A percentile compares a stretch with the other conserved stretches of the same genome.
These are phyloP conservation scores for Melanaphis sacchari DNA, from an alignment of 1,140 invertebrate species.

Conservation along the genomic window DNA sequence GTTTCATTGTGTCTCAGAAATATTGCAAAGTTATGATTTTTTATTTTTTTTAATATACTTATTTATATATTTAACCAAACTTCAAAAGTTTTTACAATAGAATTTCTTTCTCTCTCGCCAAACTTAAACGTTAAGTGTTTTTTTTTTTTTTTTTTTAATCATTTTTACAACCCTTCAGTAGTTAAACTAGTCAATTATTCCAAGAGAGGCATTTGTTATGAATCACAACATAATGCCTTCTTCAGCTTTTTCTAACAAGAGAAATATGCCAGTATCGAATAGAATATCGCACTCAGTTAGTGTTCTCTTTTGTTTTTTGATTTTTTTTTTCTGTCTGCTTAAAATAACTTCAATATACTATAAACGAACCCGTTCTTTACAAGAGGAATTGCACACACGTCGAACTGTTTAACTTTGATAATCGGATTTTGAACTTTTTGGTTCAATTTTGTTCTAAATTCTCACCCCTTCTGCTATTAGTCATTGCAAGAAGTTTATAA, in stretches of 20 bases:
- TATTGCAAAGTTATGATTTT: background rate
- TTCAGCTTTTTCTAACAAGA: background rate
- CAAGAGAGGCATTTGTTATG: background rate
- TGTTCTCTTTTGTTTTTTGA: background rate
- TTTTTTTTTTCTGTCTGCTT: background rate
- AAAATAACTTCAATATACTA: background rate
- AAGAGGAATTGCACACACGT: background rate
- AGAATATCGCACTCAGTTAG: background rate
- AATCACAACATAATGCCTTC: background rate
- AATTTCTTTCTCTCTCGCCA: background rate
- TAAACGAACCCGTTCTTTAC: background rate
- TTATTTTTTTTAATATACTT: background rate
- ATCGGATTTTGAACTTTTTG: slow-evolving; percentile 2
- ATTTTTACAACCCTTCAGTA: background rate
- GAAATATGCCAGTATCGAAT: background rate
- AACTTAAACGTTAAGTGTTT: slow-evolving; percentile 5
- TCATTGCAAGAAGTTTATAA: background rate
- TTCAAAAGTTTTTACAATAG: background rate
- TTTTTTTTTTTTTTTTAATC: background rate
- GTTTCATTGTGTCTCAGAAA: background rate
- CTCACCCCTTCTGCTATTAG: background rate
- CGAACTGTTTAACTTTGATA: background rate
- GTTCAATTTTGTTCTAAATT: background rate
- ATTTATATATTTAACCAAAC: background rate
- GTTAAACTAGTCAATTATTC: background rate